Conservation (phyloP, 2,797 vertebrate species). For the Taenioides sp. region DNA sequence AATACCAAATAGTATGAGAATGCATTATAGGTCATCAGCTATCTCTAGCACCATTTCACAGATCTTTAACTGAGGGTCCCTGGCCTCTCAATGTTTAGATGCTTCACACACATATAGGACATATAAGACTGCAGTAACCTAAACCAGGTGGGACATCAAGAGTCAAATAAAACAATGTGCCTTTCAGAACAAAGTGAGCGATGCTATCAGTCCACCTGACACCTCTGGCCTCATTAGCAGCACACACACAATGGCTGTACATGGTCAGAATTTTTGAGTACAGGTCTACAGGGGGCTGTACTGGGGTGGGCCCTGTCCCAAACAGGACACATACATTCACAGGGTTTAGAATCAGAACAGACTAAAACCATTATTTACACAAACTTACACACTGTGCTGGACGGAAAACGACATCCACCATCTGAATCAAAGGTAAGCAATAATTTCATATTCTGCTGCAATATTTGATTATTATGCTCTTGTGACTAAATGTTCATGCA, state of each 20-base stretch:
- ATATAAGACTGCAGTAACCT: not conserved
- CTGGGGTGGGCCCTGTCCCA: not conserved
- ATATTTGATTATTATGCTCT: not conserved
- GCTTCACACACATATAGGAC: not conserved
- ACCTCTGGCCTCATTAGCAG: conserved; percentile 42
- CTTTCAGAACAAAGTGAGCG: conserved; percentile 18
- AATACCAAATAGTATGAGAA: not conserved
- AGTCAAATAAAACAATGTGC: conserved; percentile 6
- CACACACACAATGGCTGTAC: conserved; percentile 6
- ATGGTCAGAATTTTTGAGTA: conserved; percentile 22
- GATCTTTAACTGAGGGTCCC: not conserved
- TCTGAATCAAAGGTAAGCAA: not conserved
- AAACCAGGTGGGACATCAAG: conserved; percentile 24
- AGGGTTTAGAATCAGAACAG: not conserved
- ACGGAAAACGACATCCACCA: not conserved
- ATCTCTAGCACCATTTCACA: not conserved
- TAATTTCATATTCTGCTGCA: not conserved
- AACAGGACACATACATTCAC: conserved; percentile 22
- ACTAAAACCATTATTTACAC: conserved; percentile 2
- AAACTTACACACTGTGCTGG: not conserved
- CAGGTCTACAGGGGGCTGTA: conserved; percentile 28
- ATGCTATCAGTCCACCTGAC: conserved; percentile 40
- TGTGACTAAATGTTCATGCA: too few relatives aligned
- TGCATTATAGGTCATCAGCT: not conserved
- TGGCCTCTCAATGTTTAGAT: conserved; percentile 22